These are phyloP conservation scores for Drosophila sp. DNA, from an alignment of 1,140 invertebrate genomes.

Conservation along the genomic window DNA sequence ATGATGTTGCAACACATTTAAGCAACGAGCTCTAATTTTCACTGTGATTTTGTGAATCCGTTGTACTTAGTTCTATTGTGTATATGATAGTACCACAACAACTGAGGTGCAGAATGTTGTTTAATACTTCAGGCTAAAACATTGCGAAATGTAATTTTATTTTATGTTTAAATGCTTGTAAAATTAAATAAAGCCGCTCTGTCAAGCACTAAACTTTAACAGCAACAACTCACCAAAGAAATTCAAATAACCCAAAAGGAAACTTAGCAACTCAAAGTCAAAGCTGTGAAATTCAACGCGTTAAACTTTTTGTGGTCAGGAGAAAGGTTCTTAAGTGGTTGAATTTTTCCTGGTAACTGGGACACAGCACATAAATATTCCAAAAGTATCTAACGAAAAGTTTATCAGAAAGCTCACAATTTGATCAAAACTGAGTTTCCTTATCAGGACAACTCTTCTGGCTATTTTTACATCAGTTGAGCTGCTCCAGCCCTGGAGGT, in stretches of 20 bases:
- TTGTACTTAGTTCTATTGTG: constrained; percentile 2
- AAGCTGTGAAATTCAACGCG: constrained; percentile 23
- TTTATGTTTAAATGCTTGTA: constrained; percentile 3
- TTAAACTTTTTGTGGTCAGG: constrained; percentile 24
- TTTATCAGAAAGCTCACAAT: constrained; percentile 10
- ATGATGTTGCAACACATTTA: constrained; percentile 56
- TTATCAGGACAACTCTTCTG: background rate
- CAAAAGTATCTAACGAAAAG: constrained; percentile 8
- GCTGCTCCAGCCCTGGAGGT: background rate
- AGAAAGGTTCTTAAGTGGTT: constrained; percentile 14
- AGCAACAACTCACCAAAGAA: background rate
- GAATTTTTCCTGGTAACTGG: background rate
- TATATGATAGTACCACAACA: background rate
- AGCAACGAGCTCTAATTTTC: constrained; percentile 21
- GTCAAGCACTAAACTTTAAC: constrained; percentile 12
- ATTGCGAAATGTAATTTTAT: constrained; percentile 23
- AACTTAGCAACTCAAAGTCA: constrained; percentile 6
- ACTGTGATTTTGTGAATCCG: constrained; percentile 16
- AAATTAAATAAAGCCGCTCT: constrained; percentile 11
- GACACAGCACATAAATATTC: constrained; percentile 8
- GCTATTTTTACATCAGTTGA: no score
- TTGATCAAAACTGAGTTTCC: constrained; percentile 7
- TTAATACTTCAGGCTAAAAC: constrained; percentile 8
- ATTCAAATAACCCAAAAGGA: constrained; percentile 9
- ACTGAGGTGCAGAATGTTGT: background rate